These are phyloP conservation scores for Sinohyriopsis cumingii DNA, from an alignment of 2,888 invertebrate species.

Conservation along the genomic window DNA sequence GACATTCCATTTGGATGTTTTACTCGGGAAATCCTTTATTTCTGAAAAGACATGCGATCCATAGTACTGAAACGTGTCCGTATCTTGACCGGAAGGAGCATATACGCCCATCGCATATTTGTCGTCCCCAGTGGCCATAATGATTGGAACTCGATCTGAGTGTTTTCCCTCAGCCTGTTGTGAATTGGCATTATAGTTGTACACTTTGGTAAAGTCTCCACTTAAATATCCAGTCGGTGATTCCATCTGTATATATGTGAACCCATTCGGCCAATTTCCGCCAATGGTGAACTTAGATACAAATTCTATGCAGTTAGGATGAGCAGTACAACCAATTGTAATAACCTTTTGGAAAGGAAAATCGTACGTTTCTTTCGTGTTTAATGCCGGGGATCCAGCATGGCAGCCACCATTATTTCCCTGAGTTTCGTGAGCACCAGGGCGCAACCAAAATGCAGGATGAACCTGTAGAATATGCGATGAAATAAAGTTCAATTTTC, in stretches of 20 bases:
- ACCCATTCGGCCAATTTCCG: slow-evolving; percentile 29
- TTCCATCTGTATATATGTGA: slow-evolving; percentile 25
- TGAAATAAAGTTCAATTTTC: not conserved
- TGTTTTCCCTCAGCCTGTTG: slow-evolving; percentile 11
- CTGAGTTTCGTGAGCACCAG: slow-evolving; percentile 11
- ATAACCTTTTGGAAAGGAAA: slow-evolving; percentile 32
- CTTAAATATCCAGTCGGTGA: slow-evolving; percentile 35
- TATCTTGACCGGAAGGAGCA: slow-evolving; percentile 28
- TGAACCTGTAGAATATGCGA: slow-evolving; percentile 15
- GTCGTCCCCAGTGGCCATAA: slow-evolving; percentile 23
- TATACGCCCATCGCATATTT: slow-evolving; percentile 36
- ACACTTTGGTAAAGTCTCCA: slow-evolving; percentile 24
- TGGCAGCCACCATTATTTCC: slow-evolving; percentile 3
- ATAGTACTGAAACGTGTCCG: slow-evolving; percentile 16
- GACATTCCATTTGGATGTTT: slow-evolving; percentile 29
- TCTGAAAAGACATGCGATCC: slow-evolving; percentile 5
- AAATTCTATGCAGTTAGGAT: slow-evolving; percentile 27
- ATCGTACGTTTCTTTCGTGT: slow-evolving; percentile 18
- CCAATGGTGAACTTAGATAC: slow-evolving; percentile 32
- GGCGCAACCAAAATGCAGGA: slow-evolving; percentile 33
- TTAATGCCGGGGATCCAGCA: slow-evolving; percentile 18
- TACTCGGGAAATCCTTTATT: slow-evolving; percentile 1
- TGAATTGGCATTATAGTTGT: slow-evolving; percentile 17
- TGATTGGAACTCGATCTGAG: slow-evolving; percentile 12
- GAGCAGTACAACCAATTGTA: slow-evolving; percentile 28